Percentiles rank a stretch among this genome's conserved stretches.
These are phyloP conservation scores for Percopsis omiscomaycus DNA, from an alignment of 2,797 vertebrate genomes.

Conservation along the genomic window DNA sequence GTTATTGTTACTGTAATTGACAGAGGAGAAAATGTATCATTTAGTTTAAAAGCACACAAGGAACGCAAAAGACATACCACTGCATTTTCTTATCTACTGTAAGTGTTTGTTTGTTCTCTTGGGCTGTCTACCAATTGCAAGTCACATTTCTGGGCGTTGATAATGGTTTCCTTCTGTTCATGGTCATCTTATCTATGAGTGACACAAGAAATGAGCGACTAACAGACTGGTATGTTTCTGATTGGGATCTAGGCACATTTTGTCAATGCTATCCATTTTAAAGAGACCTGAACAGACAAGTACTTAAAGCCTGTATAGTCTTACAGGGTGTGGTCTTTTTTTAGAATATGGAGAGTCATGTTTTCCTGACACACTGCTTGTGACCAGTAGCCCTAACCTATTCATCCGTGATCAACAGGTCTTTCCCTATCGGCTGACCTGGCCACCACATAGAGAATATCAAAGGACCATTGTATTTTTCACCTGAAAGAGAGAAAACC, in stretches of 20 bases:
- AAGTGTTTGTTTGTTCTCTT: not conserved
- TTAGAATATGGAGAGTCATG: no score
- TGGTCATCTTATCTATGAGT: constrained; percentile 1
- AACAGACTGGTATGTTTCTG: not conserved
- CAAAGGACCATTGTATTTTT: no score
- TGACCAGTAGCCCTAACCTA: no score
- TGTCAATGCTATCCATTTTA: constrained; percentile 8
- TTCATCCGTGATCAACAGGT: no score
- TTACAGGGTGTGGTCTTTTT: not conserved
- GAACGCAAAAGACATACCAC: not conserved
- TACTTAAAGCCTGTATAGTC: no score
- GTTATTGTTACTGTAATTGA: not conserved
- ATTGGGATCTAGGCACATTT: not conserved
- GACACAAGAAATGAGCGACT: constrained; percentile 1
- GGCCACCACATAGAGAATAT: no score
- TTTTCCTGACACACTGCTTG: no score
- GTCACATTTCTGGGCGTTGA: not conserved
- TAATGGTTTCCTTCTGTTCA: not conserved
- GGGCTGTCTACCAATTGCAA: not conserved
- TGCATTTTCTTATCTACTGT: not conserved
- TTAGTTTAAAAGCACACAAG: not conserved
- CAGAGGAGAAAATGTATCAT: not conserved
- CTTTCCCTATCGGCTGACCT: no score
- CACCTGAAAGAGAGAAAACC: no score
- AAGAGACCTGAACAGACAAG: not conserved